Evolutionary conservation across 2,797 vertebrate genomes (phyloP), one percentile per base, ranked within the genome.

Genomic region (Chelidonichthys spinosus): DNA sequence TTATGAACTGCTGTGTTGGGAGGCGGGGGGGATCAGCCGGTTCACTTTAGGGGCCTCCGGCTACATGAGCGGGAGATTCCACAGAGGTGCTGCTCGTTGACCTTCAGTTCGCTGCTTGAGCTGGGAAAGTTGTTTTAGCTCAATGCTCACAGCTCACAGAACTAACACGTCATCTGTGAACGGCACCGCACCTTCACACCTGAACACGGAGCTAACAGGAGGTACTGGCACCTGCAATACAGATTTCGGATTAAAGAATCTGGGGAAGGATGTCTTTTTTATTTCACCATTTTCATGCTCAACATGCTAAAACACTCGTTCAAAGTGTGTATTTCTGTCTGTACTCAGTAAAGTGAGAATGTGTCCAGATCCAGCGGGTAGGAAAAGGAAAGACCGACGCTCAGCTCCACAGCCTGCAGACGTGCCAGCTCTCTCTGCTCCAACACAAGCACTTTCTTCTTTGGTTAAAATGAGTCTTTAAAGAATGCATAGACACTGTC

Each of bases 61-160:
- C 61, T 58, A 52, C 66, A 80, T 59, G 58, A 78, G n/a, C 66
- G 60, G 67, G 61, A 76, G 72, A 63, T 78, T 84, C 81, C 79
- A 83, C 65, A 76, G 76, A 74, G 76, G 55, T 79, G 71, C 65
- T 63, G 69, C 39, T 60, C 14, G 1, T 36, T 76, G 88, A 83
- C 72, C 84, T 58, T 17, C 35, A 14, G 67, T 63, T 10, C 60
- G 65, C 72, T 58, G 68, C 56, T 71, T 63, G 61, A 36, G 83
- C 78, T 89, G 87, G 90, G 85, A 88, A 89, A 92, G 89, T 89
- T 90, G 81, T 91, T 91, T 89, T 82, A 90, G 78, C 69, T 65
- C 59, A 47, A 69, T n/a, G 76, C 83, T 85, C 84, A 79, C 7
- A 72, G 79, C 83, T 83, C 69, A 82, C 53, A 59, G 72, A 50